Percentiles rank a stretch among this genome's conserved stretches.
These are phyloP conservation scores for Characodon lateralis DNA, from an alignment of 2,797 vertebrate genomes.

Conservation along the genomic window DNA sequence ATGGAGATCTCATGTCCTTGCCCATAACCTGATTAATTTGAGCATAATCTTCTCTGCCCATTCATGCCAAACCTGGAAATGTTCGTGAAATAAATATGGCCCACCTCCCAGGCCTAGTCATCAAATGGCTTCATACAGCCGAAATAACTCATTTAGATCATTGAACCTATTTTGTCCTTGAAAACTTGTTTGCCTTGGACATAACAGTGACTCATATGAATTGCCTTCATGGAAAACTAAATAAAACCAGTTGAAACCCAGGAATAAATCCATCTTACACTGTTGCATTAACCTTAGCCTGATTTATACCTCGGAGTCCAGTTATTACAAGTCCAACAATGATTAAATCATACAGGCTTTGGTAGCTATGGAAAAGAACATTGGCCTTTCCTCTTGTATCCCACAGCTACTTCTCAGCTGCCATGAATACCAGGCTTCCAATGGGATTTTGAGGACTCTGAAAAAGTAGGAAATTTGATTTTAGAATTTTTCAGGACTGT, in stretches of 20 bases:
- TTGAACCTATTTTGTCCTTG: not conserved
- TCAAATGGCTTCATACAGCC: not conserved
- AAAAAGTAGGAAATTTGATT: not conserved
- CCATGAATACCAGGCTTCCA: not conserved
- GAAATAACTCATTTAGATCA: not conserved
- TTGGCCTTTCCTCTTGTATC: not conserved
- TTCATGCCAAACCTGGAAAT: not conserved
- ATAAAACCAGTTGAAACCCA: not conserved
- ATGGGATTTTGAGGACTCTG: not conserved
- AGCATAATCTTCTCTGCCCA: not conserved
- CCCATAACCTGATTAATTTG: not conserved
- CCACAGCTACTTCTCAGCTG: not conserved
- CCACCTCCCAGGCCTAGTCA: not conserved
- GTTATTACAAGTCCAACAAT: not conserved
- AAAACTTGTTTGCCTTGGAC: not conserved
- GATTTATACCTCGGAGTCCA: not conserved
- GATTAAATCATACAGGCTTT: not conserved
- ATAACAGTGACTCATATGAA: not conserved
- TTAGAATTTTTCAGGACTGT: not conserved
- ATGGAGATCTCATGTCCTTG: not conserved
- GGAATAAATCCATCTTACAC: not conserved
- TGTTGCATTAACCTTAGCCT: not conserved
- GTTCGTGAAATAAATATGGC: not conserved
- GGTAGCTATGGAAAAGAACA: not conserved
- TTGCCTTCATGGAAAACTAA: not conserved